phyloP scores from a whole-genome alignment of 2,113 vertebrate species.

The Benitochromis conjunctus region DNA sequence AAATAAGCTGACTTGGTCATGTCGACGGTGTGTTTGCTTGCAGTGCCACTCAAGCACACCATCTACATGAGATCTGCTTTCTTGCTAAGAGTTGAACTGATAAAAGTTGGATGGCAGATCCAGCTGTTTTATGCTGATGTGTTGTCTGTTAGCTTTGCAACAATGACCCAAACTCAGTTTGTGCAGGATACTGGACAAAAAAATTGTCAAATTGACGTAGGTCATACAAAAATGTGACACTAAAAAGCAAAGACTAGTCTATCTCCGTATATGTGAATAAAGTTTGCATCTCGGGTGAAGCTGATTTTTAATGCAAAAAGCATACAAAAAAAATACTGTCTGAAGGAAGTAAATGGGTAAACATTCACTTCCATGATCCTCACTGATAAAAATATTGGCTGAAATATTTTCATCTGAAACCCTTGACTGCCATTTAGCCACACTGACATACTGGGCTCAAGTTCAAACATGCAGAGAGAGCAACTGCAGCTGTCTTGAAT shows the following conservation, averaged over 20 bases:
- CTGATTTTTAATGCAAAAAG: neutral
- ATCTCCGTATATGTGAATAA: neutral
- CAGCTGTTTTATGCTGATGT: neutral
- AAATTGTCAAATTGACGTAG: neutral
- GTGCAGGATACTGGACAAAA: neutral
- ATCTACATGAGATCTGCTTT: neutral
- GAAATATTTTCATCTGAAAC: conserved; percentile 29
- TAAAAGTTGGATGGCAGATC: neutral
- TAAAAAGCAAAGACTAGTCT: neutral
- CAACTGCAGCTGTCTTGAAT: conserved; percentile 58
- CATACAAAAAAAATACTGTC: neutral
- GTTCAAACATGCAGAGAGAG: conserved; percentile 1
- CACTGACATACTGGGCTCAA: neutral
- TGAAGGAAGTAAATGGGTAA: neutral
- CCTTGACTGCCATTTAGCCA: neutral
- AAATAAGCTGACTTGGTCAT: neutral
- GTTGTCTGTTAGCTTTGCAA: neutral
- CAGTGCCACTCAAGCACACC: neutral
- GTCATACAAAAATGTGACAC: neutral
- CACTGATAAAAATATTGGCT: neutral
- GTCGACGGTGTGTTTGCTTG: neutral
- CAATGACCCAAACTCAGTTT: neutral
- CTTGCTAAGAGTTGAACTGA: neutral
- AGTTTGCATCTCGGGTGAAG: neutral
- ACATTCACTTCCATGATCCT: neutral